Base-by-base conservation (phyloP, 2,888 invertebrate genomes). In the Heliconius charithonia region DNA sequence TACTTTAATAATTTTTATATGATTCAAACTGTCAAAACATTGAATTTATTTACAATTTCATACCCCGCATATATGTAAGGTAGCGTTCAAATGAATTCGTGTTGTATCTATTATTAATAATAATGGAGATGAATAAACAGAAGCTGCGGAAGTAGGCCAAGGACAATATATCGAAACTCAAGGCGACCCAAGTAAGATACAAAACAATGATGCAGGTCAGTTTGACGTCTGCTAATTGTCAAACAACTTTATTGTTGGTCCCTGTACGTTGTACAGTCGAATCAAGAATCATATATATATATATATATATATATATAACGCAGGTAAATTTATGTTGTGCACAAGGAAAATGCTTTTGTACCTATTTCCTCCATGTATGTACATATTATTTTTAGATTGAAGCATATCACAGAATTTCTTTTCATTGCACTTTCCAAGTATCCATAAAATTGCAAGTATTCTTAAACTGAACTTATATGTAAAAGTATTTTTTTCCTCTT, bases 121-220 rank as follows among this genome's bases (percentile, higher is more conserved):
- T 88, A 88, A 87, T 85, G 82, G 83, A 81, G 85, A 86, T 85
- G 85, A 82, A 84, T 84, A 85, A 85, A 87, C 87, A 87, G 81
- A 83, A 65, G 32, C 72, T 84, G 83, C 86, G 87, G 86, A 90
- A 89, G 85, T 87, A 87, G 88, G 88, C 88, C 90, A 91, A 91
- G 92, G 90, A 83, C 86, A 81, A 77, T 86, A 85, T 85, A 88
- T 81, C 83, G 81, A 83, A 85, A 83, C 83, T 77, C 80, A 80
- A 82, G 82, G 82, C 79, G 77, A 80, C 63, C 80, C 71, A 66
- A 80, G 75, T 76, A 56, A 76, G 63, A 78, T 78, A 76, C 81
- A 79, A 81, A 79, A 75, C 75, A 78, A 80, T 75, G 78, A 76
- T 76, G 72, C 79, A 81, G 81, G 79, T 82, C 78, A 75, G 70